phyloP scores from a whole-genome alignment of 2,888 invertebrate species.

The Lepetodrilus schrolli region DNA sequence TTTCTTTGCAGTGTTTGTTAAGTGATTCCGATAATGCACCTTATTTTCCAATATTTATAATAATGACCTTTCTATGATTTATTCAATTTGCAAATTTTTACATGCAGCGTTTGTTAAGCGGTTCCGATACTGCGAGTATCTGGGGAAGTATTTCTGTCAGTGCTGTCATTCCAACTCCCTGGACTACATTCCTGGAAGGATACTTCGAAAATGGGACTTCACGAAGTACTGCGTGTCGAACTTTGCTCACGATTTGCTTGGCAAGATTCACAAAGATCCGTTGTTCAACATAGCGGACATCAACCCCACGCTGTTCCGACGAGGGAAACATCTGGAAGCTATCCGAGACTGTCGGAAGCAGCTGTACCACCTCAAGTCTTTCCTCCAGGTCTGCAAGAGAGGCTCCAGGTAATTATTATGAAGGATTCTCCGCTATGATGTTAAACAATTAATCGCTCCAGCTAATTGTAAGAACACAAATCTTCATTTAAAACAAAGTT shows the following conservation, averaged over 20 bases:
- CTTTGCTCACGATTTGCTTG: slow-evolving; percentile 85
- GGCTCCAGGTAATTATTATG: slow-evolving; percentile 76
- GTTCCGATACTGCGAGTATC: slow-evolving; percentile 88
- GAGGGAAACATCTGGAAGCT: slow-evolving; percentile 80
- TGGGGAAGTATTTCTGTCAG: slow-evolving; percentile 89
- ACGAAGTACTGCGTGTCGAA: slow-evolving; percentile 86
- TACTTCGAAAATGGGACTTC: slow-evolving; percentile 77
- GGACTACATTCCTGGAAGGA: slow-evolving; percentile 80
- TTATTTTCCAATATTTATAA: too few species aligned
- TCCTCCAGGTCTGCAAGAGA: slow-evolving; percentile 85
- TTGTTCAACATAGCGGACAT: slow-evolving; percentile 84
- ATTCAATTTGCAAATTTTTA: too few species aligned
- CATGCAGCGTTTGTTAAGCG: slow-evolving; percentile 81
- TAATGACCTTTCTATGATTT: too few species aligned
- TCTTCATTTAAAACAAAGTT: too few species aligned
- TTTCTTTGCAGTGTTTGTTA: too few species aligned
- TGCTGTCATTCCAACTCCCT: slow-evolving; percentile 88
- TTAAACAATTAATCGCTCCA: too few species aligned
- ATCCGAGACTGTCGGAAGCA: slow-evolving; percentile 81
- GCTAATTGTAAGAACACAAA: too few species aligned
- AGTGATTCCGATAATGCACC: too few species aligned
- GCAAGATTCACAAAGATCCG: slow-evolving; percentile 86
- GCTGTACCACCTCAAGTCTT: slow-evolving; percentile 83
- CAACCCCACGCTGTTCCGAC: slow-evolving; percentile 81
- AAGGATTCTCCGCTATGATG: too few species aligned